phyloP scores from a whole-genome alignment of 1,140 invertebrate species.

The Mizuhopecten yessoensis region DNA sequence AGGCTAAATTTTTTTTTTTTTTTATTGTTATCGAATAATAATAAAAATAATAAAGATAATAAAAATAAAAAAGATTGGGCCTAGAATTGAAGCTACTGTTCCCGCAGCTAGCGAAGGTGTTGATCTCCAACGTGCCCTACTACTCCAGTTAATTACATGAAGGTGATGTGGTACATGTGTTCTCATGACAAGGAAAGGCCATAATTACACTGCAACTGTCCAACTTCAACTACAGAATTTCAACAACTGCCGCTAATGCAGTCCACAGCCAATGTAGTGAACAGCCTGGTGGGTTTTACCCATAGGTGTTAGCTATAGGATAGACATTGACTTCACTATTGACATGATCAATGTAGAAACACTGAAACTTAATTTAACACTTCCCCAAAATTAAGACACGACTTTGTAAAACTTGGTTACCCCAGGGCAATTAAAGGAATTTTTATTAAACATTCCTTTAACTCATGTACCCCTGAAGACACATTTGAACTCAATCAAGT shows the following conservation, averaged over 20 bases:
- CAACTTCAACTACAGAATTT: background rate
- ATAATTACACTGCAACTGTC: conserved; percentile 4
- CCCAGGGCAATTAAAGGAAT: background rate
- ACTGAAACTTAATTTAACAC: background rate
- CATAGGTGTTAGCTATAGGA: background rate
- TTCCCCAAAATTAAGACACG: background rate
- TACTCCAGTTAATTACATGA: background rate
- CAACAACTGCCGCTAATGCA: background rate
- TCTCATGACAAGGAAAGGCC: background rate
- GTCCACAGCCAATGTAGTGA: background rate
- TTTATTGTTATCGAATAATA: too few relatives aligned
- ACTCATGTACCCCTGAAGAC: too few relatives aligned
- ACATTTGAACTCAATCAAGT: too few relatives aligned
- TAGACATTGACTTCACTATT: background rate
- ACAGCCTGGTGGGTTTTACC: background rate
- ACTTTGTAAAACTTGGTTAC: background rate
- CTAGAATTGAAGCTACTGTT: too few relatives aligned
- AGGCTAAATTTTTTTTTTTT: too few relatives aligned
- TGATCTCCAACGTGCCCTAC: background rate
- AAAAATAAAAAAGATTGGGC: too few relatives aligned
- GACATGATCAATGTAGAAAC: background rate
- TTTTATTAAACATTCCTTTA: too few relatives aligned
- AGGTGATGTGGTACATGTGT: background rate
- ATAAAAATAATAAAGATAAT: too few relatives aligned
- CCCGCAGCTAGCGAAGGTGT: too few relatives aligned